Evolutionary conservation across 2,113 vertebrate genomes (phyloP), one percentile per base, ranked within the genome.

Genomic region (Lagopus muta): DNA sequence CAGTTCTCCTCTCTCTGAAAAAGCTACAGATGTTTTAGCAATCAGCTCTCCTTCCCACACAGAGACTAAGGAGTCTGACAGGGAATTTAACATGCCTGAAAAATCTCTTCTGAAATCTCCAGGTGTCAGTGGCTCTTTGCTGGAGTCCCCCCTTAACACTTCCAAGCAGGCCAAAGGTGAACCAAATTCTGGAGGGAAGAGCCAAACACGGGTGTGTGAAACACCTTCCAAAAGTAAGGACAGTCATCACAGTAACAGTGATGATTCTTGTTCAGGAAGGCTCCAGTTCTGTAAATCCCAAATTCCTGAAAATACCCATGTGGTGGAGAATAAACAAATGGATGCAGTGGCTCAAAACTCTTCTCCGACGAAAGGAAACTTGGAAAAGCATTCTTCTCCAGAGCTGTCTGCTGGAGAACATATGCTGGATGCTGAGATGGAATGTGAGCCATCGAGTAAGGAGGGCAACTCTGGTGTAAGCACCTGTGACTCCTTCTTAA

Each of bases 381-480:
- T 82, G 21, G 83, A 83, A 58, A 60, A 47, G 4, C 17, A 32
- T 40, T 80, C 54, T 6, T 95, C 92, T 81, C 54, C 91, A 58
- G 66, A 30, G 6, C 15, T 36, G 27, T 45, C 94, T 55, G 55
- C 78, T 65, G 90, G 74, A 91, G 88, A 77, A 18, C 4, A 4
- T 55, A 21, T 12, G 9, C 78, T 69, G 32, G 13, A 95, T 20
- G 96, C 93, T 20, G 91, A 96, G 45, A 93, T 77, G 1, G 88
- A 94, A 27, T 19, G 32, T 79, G 90, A 93, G 54, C 88, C 86
- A 74, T 74, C 92, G 3, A 50, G 81, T 75, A 86, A 88, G 28
- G 76, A 74, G n/a, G 43, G 61, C 24, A 81, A 25, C 30, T 97
- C 97, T 36, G 94, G 93, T 64, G 86, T 43, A 27, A 81, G 75